These are phyloP conservation scores for Bradypodion ventrale DNA, from an alignment of 2,797 vertebrate species.

Conservation along the genomic window DNA sequence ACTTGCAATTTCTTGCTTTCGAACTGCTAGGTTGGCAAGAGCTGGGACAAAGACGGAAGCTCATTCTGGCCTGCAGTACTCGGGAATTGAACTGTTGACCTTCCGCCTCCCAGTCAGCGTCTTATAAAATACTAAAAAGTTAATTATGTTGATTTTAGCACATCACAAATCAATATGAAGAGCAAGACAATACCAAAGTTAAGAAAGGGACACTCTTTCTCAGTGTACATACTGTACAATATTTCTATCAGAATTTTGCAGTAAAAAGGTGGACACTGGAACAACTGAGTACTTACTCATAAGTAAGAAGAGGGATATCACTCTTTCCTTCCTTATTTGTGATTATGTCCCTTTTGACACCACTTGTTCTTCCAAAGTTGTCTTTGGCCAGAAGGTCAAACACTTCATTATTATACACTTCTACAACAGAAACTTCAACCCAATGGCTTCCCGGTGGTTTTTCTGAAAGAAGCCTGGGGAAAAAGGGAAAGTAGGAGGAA, in stretches of 20 bases:
- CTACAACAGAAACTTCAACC: conserved; percentile 83
- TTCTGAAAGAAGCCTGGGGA: conserved; percentile 83
- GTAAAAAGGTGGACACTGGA: not conserved
- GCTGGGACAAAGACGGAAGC: too few species aligned
- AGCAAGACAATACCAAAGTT: not conserved
- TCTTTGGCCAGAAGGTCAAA: conserved; percentile 86
- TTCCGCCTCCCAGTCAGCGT: too few species aligned
- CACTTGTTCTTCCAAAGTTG: conserved; percentile 54
- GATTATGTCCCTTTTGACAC: conserved; percentile 76
- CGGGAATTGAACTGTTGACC: too few species aligned
- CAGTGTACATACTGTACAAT: not conserved
- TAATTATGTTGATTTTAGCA: not conserved
- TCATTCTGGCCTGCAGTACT: too few species aligned
- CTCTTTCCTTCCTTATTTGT: conserved; percentile 78
- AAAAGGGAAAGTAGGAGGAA: not conserved
- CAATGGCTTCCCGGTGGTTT: conserved; percentile 74
- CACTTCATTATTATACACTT: conserved; percentile 88
- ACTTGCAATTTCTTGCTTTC: too few species aligned
- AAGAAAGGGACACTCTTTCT: not conserved
- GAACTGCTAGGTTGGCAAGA: too few species aligned
- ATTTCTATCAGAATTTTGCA: fast-evolving
- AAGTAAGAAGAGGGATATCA: conserved; percentile 74
- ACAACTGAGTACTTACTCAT: conserved; percentile 73
- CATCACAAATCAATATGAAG: not conserved
- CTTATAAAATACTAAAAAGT: not conserved